These are phyloP conservation scores for Cynaeus angustus DNA, from an alignment of 2,888 invertebrate genomes.

Conservation along the genomic window DNA sequence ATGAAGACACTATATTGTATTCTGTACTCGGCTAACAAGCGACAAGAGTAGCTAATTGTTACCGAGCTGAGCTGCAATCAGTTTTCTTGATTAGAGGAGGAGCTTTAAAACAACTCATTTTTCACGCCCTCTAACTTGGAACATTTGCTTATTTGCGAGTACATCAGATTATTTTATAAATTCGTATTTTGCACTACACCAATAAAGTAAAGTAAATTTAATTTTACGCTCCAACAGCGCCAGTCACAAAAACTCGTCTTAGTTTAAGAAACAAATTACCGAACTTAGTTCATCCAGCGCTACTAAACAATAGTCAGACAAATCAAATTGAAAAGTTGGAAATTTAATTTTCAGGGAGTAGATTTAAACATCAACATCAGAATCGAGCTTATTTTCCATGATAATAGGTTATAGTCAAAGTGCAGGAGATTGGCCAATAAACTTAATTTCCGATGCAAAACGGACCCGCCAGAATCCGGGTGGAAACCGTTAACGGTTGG, in stretches of 20 bases:
- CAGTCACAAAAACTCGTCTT: conserved; percentile 11
- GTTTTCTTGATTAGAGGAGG: conserved; percentile 3
- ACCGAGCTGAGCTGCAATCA: conserved; percentile 1
- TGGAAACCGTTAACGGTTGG: conserved; percentile 50
- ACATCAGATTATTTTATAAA: not conserved
- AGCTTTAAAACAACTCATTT: not conserved
- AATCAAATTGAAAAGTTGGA: conserved; percentile 28
- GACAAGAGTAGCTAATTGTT: conserved; percentile 27
- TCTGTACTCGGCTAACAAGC: conserved; percentile 24
- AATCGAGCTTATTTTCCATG: conserved; percentile 38
- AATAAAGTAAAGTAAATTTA: conserved; percentile 1
- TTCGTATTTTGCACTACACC: not conserved
- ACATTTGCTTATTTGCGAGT: not conserved
- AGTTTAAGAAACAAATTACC: conserved; percentile 4
- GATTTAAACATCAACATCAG: conserved; percentile 23
- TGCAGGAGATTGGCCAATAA: conserved; percentile 64
- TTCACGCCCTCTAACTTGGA: not conserved
- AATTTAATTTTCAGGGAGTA: conserved; percentile 14
- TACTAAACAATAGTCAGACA: conserved; percentile 17
- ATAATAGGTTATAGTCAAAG: conserved; percentile 63
- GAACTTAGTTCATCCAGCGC: conserved; percentile 11
- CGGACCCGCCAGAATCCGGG: conserved; percentile 57
- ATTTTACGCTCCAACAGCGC: not conserved
- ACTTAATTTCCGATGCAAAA: conserved; percentile 63
- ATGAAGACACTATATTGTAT: conserved; percentile 34